Base-by-base conservation (phyloP, 2,797 vertebrate genomes). In the Hippocampus kuda region DNA sequence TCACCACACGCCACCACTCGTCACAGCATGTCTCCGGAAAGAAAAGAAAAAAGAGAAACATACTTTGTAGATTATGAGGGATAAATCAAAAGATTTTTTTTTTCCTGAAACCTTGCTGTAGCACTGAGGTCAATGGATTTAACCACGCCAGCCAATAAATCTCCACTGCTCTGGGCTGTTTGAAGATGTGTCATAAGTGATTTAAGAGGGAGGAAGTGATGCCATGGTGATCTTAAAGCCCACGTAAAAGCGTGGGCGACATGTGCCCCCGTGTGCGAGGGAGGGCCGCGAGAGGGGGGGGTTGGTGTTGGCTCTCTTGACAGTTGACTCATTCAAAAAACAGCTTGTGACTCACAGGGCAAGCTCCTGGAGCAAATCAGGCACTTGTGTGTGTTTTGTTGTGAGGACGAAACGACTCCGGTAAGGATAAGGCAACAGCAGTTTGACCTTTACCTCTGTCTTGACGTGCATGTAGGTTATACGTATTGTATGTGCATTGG, bases 311-410 rank as follows among this genome's bases (percentile, higher is more conserved):
- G 65, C 69, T 79, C 67, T 75, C 69, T 38, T 53, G 78, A 74
- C 10, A 20, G 65, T 80, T 89, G 88, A 89, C 74, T 89, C 86
- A 89, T 67, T 83, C 59, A 78, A 68, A 79, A 83, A 82, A 79
- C 75, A 76, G 85, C 82, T 78, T 84, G 81, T 89, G 88, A 89
- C 83, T 89, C 85, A 87, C 78, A 81, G 79, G 77, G 71, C 72
- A 84, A 83, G 84, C 77, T 77, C 84, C 72, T 53, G 66, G 66
- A 85, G 75, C 20, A n/a, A 81, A 71, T 67, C 72, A 60, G 56
- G 67, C 67, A 71, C 34, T 70, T 62, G 64, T 70, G 62, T 70
- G 49, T 57, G 67, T 57, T 57, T 73, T 75, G 26, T 64, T 71
- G 34, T 70, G 70, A 66, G 57, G 26, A 66, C 18, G 13, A 59